Percentiles rank a stretch among this genome's conserved stretches.
Evolutionary conservation across 2,888 invertebrate species (phyloP).

Genomic region (Drosophila mayaguana): DNA sequence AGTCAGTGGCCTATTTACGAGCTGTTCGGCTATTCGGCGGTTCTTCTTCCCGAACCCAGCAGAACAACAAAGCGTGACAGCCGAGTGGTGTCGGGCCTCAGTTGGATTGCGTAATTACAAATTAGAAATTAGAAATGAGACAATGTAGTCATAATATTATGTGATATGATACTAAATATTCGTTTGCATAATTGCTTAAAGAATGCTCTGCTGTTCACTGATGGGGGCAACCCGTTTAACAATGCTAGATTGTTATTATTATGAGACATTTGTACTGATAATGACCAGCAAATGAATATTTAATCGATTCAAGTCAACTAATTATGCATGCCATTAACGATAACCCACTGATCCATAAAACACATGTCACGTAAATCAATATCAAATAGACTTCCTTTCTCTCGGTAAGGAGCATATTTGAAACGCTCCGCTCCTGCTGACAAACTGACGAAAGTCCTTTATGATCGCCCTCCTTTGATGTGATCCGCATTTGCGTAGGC

Average conservation of each 20-base stretch:
- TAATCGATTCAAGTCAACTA: background rate
- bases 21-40: slow-evolving; percentile 37
- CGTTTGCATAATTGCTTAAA: background rate
- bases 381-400: slow-evolving; percentile 22
- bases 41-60: slow-evolving; percentile 24
- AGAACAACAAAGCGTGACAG: slow-evolving; percentile 59
- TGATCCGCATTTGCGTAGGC: slow-evolving; percentile 55
- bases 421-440: slow-evolving; percentile 9
- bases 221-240: slow-evolving; percentile 2
- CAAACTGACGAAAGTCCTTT: slow-evolving; percentile 46
- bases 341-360: slow-evolving; percentile 50
- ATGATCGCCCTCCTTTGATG: slow-evolving; percentile 51
- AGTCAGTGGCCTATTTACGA: slow-evolving; percentile 67
- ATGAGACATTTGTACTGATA: slow-evolving; percentile 23
- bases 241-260: slow-evolving; percentile 9
- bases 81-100: slow-evolving; percentile 18
- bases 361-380: slow-evolving; percentile 10
- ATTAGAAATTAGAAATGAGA: slow-evolving; percentile 31
- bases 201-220: background rate
- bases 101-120: slow-evolving; percentile 30
- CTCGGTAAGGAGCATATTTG: slow-evolving; percentile 21
- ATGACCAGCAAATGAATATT: slow-evolving; percentile 14
- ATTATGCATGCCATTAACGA: background rate
- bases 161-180: slow-evolving; percentile 14
- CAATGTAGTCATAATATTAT: slow-evolving; percentile 22